Evolutionary conservation across 1,140 invertebrate genomes (phyloP).

Genomic region (Lasaia peninsularis): DNA sequence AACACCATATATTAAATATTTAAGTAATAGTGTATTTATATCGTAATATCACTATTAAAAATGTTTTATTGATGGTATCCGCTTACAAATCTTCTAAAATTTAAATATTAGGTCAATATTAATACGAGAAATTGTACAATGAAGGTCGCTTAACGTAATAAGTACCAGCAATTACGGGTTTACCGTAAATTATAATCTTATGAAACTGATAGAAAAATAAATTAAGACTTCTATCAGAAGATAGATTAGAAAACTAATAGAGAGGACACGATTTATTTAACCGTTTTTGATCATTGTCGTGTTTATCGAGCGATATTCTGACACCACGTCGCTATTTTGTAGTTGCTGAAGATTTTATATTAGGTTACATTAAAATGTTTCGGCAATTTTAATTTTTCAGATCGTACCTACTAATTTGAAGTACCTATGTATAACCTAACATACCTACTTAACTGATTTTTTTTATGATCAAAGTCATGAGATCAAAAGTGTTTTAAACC

Average conservation of each 20-base stretch:
- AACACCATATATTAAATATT: slow-evolving; percentile 7
- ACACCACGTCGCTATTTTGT: too few species aligned
- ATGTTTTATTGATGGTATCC: slow-evolving; percentile 7
- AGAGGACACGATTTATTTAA: too few species aligned
- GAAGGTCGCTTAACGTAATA: slow-evolving; percentile 1
- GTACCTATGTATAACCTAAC: too few species aligned
- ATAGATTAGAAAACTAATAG: neutral
- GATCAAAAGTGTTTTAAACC: too few species aligned
- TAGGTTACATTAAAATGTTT: too few species aligned
- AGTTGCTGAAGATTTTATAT: too few species aligned
- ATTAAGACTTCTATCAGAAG: neutral
- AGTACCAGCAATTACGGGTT: neutral
- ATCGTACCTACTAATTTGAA: too few species aligned
- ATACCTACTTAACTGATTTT: too few species aligned
- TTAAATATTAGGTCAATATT: slow-evolving; percentile 2
- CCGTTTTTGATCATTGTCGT: too few species aligned
- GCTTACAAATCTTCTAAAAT: slow-evolving; percentile 1
- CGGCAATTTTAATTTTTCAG: too few species aligned
- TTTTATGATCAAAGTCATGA: too few species aligned
- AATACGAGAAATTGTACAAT: slow-evolving; percentile 3
- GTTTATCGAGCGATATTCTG: too few species aligned
- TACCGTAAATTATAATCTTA: neutral
- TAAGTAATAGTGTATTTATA: slow-evolving; percentile 8
- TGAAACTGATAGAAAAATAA: slow-evolving; percentile 1
- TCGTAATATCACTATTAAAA: slow-evolving; percentile 9